phyloP scores from a whole-genome alignment of 64 coral and sea anemone species.

The Porites lutea region DNA sequence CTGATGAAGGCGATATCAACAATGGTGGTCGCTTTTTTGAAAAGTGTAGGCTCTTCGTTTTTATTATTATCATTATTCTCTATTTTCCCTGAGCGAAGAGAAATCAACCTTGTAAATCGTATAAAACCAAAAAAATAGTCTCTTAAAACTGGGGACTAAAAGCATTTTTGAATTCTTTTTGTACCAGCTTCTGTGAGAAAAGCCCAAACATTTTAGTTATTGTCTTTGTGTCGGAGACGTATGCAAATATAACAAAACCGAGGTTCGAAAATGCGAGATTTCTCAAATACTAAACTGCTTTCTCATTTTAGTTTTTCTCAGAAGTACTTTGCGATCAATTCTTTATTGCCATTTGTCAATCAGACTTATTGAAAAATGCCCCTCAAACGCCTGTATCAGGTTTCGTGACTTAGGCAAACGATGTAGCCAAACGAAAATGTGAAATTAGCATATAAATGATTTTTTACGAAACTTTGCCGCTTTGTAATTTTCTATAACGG shows the following conservation, averaged over 20 bases:
- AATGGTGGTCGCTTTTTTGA: not conserved
- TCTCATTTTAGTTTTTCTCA: not conserved
- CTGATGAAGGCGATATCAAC: not conserved
- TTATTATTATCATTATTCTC: not conserved
- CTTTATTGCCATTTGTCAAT: slow-evolving; percentile 1
- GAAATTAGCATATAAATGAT: slow-evolving; percentile 52
- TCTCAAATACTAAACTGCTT: not conserved
- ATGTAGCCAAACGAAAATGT: slow-evolving; percentile 16
- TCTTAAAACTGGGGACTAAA: slow-evolving; percentile 27
- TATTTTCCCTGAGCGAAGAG: not conserved
- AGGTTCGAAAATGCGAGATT: not conserved
- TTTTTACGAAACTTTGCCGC: slow-evolving; percentile 12
- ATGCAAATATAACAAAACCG: slow-evolving; percentile 31
- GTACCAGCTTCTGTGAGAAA: not conserved
- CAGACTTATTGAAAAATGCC: not conserved
- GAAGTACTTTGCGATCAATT: not conserved
- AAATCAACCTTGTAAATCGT: slow-evolving; percentile 7
- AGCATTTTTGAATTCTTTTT: slow-evolving; percentile 51
- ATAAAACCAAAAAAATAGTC: slow-evolving; percentile 10
- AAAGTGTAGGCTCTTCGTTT: not conserved
- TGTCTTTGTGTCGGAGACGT: slow-evolving; percentile 47
- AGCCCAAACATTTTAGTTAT: slow-evolving; percentile 28
- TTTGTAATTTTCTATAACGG: slow-evolving; percentile 32
- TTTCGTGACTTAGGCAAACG: slow-evolving; percentile 41
- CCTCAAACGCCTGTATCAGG: not conserved